Percentiles rank a stretch among this genome's conserved stretches.
Evolutionary conservation across 2,888 invertebrate species (phyloP).

Genomic region (Microplitis deprimator): DNA sequence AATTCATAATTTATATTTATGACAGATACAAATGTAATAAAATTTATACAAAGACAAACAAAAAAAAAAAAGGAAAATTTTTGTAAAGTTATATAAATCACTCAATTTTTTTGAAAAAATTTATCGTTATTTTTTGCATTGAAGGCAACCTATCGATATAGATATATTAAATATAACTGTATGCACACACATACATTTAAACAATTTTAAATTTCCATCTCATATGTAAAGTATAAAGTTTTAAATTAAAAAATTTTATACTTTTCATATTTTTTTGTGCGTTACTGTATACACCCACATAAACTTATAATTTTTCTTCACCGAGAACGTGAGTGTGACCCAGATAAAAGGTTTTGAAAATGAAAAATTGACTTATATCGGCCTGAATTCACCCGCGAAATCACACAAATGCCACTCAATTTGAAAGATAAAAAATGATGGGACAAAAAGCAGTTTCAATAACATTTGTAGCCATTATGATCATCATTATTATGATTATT

Average conservation of each 20-base stretch:
- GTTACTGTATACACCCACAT: not conserved
- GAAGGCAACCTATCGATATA: not conserved
- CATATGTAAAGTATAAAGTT: not conserved
- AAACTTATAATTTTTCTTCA: not conserved
- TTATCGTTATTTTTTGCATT: slow-evolving; percentile 22
- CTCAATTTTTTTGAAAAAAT: slow-evolving; percentile 23
- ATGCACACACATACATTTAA: not conserved
- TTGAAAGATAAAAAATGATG: not conserved
- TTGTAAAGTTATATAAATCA: slow-evolving; percentile 16
- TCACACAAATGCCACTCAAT: not conserved
- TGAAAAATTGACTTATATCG: not conserved
- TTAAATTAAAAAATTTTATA: not conserved
- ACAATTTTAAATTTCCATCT: not conserved
- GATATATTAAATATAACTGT: not conserved
- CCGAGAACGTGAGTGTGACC: not conserved
- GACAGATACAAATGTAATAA: not conserved
- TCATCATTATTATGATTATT: not conserved
- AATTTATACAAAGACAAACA: not conserved
- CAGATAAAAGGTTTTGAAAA: not conserved
- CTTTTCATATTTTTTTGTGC: not conserved
- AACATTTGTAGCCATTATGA: not conserved
- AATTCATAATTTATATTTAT: not conserved
- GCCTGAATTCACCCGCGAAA: not conserved
- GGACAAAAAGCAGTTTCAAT: not conserved
- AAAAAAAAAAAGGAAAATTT: slow-evolving; percentile 16